These are phyloP conservation scores for Aporophyla nigra DNA, from an alignment of 2,888 invertebrate genomes.

Conservation along the genomic window DNA sequence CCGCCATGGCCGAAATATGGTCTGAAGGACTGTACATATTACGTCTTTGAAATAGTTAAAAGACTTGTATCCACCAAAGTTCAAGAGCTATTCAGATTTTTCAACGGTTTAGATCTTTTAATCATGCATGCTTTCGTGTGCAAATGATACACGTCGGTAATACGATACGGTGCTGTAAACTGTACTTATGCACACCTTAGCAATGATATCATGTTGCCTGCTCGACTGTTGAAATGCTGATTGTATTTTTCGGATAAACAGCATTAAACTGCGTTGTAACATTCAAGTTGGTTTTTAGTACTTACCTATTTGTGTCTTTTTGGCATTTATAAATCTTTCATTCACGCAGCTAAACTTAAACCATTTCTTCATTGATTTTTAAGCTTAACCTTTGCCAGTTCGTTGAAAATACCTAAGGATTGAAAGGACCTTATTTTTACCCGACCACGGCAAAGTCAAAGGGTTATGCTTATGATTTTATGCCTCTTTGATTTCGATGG, in stretches of 20 bases:
- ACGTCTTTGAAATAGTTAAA: no score
- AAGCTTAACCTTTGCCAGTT: not conserved
- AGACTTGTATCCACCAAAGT: not conserved
- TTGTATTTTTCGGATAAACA: conserved; percentile 6
- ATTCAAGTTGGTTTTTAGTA: conserved; percentile 1
- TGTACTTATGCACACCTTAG: conserved; percentile 5
- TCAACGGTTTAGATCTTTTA: not conserved
- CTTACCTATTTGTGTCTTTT: not conserved
- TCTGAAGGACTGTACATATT: no score
- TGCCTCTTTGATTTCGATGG: no score
- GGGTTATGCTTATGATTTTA: no score
- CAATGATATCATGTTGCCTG: not conserved
- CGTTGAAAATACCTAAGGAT: not conserved
- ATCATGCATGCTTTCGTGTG: not conserved
- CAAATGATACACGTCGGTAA: conserved; percentile 1
- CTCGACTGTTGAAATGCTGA: conserved; percentile 6
- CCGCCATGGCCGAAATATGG: no score
- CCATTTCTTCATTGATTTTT: not conserved
- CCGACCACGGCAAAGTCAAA: no score
- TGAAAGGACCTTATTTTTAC: not conserved
- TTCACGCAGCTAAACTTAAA: not conserved
- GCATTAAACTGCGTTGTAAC: not conserved
- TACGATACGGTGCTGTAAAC: not conserved
- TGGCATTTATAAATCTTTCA: not conserved
- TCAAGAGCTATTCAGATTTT: not conserved